Percentiles rank a stretch among this genome's conserved stretches.
Evolutionary conservation across 2,888 invertebrate genomes (phyloP).

Genomic region (Petrolisthes cinctipes): DNA sequence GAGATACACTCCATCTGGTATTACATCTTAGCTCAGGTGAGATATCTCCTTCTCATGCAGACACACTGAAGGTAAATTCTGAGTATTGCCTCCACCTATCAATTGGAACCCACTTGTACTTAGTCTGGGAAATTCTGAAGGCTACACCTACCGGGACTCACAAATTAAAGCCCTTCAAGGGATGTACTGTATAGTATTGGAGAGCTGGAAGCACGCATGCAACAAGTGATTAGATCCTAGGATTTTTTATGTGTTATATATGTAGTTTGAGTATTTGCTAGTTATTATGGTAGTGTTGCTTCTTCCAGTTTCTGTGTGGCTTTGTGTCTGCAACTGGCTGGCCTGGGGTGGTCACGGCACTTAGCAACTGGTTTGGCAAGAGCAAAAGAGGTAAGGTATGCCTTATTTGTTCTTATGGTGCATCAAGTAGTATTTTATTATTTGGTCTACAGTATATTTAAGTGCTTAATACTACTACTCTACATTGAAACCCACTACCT

Average conservation of each 20-base stretch:
- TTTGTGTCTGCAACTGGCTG: conserved; percentile 93
- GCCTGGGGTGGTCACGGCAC: conserved; percentile 93
- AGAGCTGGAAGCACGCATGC: too few species aligned
- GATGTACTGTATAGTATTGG: background rate
- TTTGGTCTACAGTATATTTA: too few species aligned
- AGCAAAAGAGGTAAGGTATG: conserved; percentile 79
- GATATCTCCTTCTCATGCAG: conserved; percentile 21
- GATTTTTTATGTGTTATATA: background rate
- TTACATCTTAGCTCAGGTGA: conserved; percentile 86
- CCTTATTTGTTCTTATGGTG: too few species aligned
- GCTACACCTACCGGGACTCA: too few species aligned
- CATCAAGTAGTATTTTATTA: too few species aligned
- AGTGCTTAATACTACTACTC: too few species aligned
- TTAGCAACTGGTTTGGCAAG: conserved; percentile 98
- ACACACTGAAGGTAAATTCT: background rate
- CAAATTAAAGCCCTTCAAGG: background rate
- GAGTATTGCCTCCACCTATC: background rate
- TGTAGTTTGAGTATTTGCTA: too few species aligned
- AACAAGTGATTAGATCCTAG: background rate
- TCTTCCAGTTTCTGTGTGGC: conserved; percentile 80
- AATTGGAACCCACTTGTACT: background rate
- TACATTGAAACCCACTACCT: too few species aligned
- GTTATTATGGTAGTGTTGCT: background rate
- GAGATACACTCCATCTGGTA: conserved; percentile 85
- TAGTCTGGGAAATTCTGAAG: too few species aligned